Percentiles rank a stretch among this genome's conserved stretches.
Conservation (phyloP, 2,888 invertebrate species). For the Lochmaea capreae region DNA sequence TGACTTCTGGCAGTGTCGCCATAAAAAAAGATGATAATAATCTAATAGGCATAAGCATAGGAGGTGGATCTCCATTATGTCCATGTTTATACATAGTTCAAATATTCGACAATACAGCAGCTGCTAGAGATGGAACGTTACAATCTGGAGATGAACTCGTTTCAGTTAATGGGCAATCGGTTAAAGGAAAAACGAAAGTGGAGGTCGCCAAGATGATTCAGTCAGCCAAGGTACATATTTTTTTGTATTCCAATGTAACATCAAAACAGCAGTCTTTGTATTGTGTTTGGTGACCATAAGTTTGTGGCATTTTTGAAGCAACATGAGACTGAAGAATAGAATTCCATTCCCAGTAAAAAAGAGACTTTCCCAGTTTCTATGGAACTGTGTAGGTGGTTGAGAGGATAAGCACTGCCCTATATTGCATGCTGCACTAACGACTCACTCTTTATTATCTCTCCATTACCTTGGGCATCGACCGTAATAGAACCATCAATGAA, state of each 20-base stretch:
- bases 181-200: slow-evolving; percentile 97
- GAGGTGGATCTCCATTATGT: slow-evolving; percentile 94
- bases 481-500: too few relatives aligned
- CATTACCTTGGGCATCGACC: too few relatives aligned
- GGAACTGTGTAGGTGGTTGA: too few relatives aligned
- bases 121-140: slow-evolving; percentile 90
- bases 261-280: too few relatives aligned
- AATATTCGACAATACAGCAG: slow-evolving; percentile 98
- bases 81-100: slow-evolving; percentile 99
- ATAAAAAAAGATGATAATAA: slow-evolving; percentile 93
- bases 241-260: not conserved
- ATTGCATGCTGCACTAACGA: too few relatives aligned
- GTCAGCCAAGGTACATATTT: slow-evolving; percentile 75
- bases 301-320: too few relatives aligned
- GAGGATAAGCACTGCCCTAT: too few relatives aligned
- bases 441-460: too few relatives aligned
- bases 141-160: slow-evolving; percentile 98
- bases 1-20: slow-evolving; percentile 91
- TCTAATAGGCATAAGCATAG: slow-evolving; percentile 97
- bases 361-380: too few relatives aligned
- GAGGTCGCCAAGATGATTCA: slow-evolving; percentile 99
- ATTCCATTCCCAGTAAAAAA: too few relatives aligned
- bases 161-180: slow-evolving; percentile 90
- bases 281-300: too few relatives aligned
- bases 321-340: too few relatives aligned